phyloP scores from a whole-genome alignment of 2,797 vertebrate genomes.

The Ctenochaetus hawaiiensis region DNA sequence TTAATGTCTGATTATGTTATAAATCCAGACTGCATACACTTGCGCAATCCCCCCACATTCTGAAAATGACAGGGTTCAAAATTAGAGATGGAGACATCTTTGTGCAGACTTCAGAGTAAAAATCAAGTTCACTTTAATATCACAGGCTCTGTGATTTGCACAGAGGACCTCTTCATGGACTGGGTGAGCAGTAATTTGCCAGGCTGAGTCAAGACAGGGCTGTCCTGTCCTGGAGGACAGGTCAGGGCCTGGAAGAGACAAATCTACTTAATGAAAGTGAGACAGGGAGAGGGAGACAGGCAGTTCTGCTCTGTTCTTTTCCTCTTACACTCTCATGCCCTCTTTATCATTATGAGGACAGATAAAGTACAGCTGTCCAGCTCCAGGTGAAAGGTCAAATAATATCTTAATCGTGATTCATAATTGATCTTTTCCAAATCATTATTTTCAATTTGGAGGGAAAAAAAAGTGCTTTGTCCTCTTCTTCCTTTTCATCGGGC shows the following conservation, averaged over 20 bases:
- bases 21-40: background rate
- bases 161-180: conserved; percentile 59
- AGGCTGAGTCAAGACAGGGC: conserved; percentile 60
- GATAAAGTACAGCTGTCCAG: conserved; percentile 6
- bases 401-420: background rate
- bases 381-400: conserved; percentile 36
- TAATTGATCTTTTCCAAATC: background rate
- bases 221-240: conserved; percentile 63
- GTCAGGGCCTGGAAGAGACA: conserved; percentile 76
- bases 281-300: conserved; percentile 56
- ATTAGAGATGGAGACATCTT: conserved; percentile 5
- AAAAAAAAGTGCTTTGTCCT: background rate
- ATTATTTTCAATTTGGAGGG: background rate
- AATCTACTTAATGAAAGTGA: conserved; percentile 68
- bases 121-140: conserved; percentile 35
- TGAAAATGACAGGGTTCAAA: background rate
- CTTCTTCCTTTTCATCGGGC: background rate
- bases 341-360: conserved; percentile 18
- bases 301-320: conserved; percentile 49
- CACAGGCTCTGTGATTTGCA: conserved; percentile 49
- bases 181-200: conserved; percentile 64
- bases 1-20: background rate
- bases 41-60: background rate
- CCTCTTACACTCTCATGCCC: conserved; percentile 30
- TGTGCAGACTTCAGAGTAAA: conserved; percentile 43